A percentile compares a stretch with the other conserved stretches of the same genome.
phyloP scores from a whole-genome alignment of 2,113 vertebrate genomes.

The Cichladusa arquata region DNA sequence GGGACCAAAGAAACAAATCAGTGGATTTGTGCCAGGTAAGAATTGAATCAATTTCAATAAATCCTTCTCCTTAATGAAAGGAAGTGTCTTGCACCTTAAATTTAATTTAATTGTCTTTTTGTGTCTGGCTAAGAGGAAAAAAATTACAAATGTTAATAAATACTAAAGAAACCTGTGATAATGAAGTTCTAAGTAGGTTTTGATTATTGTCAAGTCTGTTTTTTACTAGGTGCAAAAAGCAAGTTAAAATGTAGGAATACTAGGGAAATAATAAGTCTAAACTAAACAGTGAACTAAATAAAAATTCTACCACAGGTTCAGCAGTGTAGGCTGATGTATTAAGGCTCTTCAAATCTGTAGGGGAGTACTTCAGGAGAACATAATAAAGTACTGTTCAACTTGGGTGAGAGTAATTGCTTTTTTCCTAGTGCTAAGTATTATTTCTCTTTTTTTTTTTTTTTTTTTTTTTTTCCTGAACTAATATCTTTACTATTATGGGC shows the following conservation, averaged over 20 bases:
- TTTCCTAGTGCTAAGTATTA: not conserved
- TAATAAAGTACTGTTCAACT: not conserved
- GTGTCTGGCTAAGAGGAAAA: not conserved
- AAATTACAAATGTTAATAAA: not conserved
- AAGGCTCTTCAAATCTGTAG: not conserved
- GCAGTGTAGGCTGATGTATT: not conserved
- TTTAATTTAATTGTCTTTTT: not conserved
- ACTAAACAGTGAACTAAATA: not conserved
- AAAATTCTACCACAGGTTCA: not conserved
- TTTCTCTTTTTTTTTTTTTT: too few species aligned
- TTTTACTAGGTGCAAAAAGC: not conserved
- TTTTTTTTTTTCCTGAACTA: not conserved
- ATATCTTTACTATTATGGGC: not conserved
- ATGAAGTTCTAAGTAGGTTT: not conserved
- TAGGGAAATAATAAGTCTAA: not conserved
- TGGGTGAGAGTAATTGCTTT: not conserved
- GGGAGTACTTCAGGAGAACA: not conserved
- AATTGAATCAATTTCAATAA: not conserved
- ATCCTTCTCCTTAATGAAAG: not conserved
- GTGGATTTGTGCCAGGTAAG: constrained; percentile 75
- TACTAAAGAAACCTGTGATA: not conserved
- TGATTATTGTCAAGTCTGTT: not conserved
- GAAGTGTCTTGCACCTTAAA: not conserved
- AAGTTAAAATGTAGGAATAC: not conserved
- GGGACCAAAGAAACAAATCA: constrained; percentile 57